These are phyloP conservation scores for Adelognathus sp. DNA, from an alignment of 2,888 invertebrate species.

Conservation along the genomic window DNA sequence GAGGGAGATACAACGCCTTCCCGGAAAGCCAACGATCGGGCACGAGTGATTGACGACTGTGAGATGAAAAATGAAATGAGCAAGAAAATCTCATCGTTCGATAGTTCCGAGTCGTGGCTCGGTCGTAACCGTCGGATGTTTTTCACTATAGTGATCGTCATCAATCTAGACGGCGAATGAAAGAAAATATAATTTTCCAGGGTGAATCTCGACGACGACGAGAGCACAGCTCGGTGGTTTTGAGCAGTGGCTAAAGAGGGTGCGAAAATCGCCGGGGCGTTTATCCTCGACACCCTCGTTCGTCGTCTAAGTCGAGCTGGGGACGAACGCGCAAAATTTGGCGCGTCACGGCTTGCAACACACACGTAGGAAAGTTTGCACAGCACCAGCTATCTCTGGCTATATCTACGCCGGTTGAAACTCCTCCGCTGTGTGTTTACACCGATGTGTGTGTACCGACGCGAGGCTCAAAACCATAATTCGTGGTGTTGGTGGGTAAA, in stretches of 20 bases:
- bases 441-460: neutral
- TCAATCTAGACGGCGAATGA: constrained; percentile 43
- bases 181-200: constrained; percentile 47
- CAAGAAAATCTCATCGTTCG: constrained; percentile 20
- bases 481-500: neutral
- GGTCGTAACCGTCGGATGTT: neutral
- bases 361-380: neutral
- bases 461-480: neutral
- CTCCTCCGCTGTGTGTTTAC: too few relatives aligned
- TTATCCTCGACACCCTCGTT: constrained; percentile 45
- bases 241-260: neutral
- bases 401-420: neutral
- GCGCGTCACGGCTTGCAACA: constrained; percentile 37
- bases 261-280: constrained; percentile 12
- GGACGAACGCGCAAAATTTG: constrained; percentile 53
- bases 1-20: neutral
- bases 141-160: constrained; percentile 30
- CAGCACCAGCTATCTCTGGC: too few relatives aligned
- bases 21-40: neutral
- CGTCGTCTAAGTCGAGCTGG: constrained; percentile 44
- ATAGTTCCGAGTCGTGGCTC: neutral
- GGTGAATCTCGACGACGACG: constrained; percentile 6
- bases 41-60: constrained; percentile 8
- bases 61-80: constrained; percentile 42
- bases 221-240: neutral